Base-by-base conservation (phyloP, 2,113 vertebrate species). In the Melanotaenia duboulayi region DNA sequence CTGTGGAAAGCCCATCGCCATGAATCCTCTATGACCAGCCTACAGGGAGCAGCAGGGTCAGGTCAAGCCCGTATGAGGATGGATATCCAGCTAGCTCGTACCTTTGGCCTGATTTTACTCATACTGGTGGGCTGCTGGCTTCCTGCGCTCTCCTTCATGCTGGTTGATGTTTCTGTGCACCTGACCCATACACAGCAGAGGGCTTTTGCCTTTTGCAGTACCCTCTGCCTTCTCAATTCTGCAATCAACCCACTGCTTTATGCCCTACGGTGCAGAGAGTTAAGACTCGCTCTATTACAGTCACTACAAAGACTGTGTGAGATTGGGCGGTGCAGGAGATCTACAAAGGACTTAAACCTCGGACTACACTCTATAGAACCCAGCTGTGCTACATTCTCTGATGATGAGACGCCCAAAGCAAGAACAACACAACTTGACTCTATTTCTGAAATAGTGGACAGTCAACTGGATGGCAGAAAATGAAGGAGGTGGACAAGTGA, bases 201-300 rank as follows among this genome's bases (percentile, higher is more conserved):
- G 65, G 92, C 84, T 28, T 99, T 98, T 1, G 96, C 97, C 71
- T 98, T 98, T 81, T 97, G 95, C 81, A 95, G 95, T 90, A 95
- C 94, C 40, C 95, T 99, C 46, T 98, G 96, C 74, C 93, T 98
- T 24, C 80, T 97, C 66, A 97, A 99, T 88, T 97, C 96, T 23
- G 90, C 95, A 74, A 88, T 96, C 64, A 97, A 99, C 86, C 97
- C 97, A 0, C 58, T 97, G 40, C 93, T 99, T 35, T 99, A 99
- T 0, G 97, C 95, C 28, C 90, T 96, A 68, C 51, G 95, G 23
- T 98, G 96, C 81, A 81, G 92, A 74, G 96, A 97, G 80, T 86
- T 98, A 0, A 91, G 83, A 54, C 12, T 80, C 2, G 92, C 89
- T 22, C 59, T 93, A 24, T 17, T 78, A 55, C 76, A 48, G 42